These are phyloP conservation scores for Brenthis daphne DNA, from an alignment of 2,888 invertebrate species.

Conservation along the genomic window DNA sequence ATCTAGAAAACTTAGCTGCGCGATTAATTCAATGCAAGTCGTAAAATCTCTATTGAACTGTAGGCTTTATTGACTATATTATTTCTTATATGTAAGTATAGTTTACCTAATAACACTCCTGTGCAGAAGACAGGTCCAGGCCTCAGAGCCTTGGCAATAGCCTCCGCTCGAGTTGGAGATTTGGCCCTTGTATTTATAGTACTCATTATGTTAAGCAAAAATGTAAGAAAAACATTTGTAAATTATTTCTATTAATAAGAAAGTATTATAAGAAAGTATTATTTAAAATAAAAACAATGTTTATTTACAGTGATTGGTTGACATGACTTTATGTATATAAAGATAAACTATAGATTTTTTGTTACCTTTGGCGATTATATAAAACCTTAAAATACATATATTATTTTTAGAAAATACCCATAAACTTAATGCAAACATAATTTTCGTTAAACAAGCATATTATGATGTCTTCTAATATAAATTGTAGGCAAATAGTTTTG, in stretches of 20 bases:
- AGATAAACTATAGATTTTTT: too few species aligned
- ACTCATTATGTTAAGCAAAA: conserved; percentile 24
- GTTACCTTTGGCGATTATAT: too few species aligned
- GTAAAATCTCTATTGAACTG: too few species aligned
- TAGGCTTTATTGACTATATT: background rate
- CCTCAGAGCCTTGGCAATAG: conserved; percentile 56
- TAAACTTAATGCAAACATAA: too few species aligned
- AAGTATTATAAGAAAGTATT: too few species aligned
- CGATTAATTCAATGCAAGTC: too few species aligned
- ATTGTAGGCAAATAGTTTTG: too few species aligned
- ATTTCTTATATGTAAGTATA: background rate
- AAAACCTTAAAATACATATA: too few species aligned
- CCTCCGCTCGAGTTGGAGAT: conserved; percentile 64
- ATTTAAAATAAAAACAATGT: conserved; percentile 17
- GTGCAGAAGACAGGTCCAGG: conserved; percentile 54
- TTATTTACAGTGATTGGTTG: conserved; percentile 7
- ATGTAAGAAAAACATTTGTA: background rate
- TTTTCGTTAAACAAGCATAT: too few species aligned
- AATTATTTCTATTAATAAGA: background rate
- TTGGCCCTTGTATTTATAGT: conserved; percentile 56
- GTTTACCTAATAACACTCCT: conserved; percentile 65
- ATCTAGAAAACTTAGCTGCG: too few species aligned
- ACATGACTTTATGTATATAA: background rate
- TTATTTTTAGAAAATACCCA: too few species aligned
- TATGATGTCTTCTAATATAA: too few species aligned